A percentile compares a stretch with the other conserved stretches of the same genome.
Evolutionary conservation across 2,888 invertebrate genomes (phyloP).

Genomic region (Rambutsinella grinnellia): DNA sequence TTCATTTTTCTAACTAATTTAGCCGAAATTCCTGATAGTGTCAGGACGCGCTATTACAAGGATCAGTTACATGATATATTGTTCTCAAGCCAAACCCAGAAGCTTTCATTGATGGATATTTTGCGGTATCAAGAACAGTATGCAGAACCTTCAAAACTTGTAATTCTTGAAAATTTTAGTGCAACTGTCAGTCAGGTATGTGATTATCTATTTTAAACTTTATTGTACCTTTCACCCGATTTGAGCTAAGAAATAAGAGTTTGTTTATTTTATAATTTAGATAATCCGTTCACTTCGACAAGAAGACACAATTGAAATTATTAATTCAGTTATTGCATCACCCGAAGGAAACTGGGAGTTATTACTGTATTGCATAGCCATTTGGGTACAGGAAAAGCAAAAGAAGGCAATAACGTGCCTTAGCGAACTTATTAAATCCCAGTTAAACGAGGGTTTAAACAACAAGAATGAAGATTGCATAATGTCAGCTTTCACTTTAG

Average conservation of each 20-base stretch:
- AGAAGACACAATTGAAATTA: slow-evolving; percentile 35
- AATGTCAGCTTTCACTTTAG: slow-evolving; percentile 57
- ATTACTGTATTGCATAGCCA: slow-evolving; percentile 42
- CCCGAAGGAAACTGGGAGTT: slow-evolving; percentile 59
- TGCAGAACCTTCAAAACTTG: slow-evolving; percentile 22
- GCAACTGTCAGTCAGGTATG: slow-evolving; percentile 32
- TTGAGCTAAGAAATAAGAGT: neutral
- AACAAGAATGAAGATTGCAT: slow-evolving; percentile 46
- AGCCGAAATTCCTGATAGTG: slow-evolving; percentile 52
- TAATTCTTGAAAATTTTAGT: slow-evolving; percentile 1
- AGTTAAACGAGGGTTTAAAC: slow-evolving; percentile 53
- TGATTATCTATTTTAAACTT: neutral
- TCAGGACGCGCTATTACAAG: slow-evolving; percentile 49
- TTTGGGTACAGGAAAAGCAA: slow-evolving; percentile 53
- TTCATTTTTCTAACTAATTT: slow-evolving; percentile 10
- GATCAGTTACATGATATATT: slow-evolving; percentile 43
- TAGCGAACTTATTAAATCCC: slow-evolving; percentile 52
- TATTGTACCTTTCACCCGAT: neutral
- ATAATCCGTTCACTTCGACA: slow-evolving; percentile 44
- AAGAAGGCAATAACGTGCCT: slow-evolving; percentile 43
- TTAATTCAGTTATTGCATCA: slow-evolving; percentile 21
- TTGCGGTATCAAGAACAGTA: slow-evolving; percentile 60
- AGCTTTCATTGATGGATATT: slow-evolving; percentile 23
- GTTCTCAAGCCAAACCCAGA: slow-evolving; percentile 3
- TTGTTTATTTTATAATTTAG: slow-evolving; percentile 26